Conservation (phyloP, 2,888 invertebrate species). For the Lochmaea crataegi region DNA sequence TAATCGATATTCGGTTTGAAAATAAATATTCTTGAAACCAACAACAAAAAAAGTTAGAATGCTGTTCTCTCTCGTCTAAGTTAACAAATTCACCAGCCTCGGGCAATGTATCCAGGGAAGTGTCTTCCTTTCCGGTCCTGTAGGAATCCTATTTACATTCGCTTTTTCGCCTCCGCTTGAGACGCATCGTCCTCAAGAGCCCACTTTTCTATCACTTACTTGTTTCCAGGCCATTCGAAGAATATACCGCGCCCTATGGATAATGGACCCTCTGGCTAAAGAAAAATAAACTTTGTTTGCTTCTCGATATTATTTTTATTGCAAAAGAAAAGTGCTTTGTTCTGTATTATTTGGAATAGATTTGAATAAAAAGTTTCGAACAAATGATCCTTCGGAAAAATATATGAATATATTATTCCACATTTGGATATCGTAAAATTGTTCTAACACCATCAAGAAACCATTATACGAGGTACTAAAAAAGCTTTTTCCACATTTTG, state of each 20-base stretch:
- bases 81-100: slow-evolving; percentile 49
- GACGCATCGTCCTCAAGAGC: slow-evolving; percentile 56
- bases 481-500: neutral
- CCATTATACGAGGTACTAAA: neutral
- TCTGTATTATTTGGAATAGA: slow-evolving; percentile 9
- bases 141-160: slow-evolving; percentile 57
- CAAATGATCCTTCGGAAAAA: neutral
- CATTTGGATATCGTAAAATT: too few species aligned
- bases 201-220: slow-evolving; percentile 59
- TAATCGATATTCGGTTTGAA: slow-evolving; percentile 11
- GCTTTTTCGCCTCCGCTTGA: slow-evolving; percentile 52
- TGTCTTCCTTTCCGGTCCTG: slow-evolving; percentile 35
- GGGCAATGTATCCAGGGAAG: slow-evolving; percentile 31
- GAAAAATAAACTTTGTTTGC: slow-evolving; percentile 47
- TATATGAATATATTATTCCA: neutral
- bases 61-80: slow-evolving; percentile 1
- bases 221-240: slow-evolving; percentile 56
- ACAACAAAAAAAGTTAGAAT: slow-evolving; percentile 1
- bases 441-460: too few species aligned
- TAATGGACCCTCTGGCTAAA: slow-evolving; percentile 52
- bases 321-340: slow-evolving; percentile 26
- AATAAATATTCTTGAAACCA: slow-evolving; percentile 9
- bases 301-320: slow-evolving; percentile 27
- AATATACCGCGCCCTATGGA: slow-evolving; percentile 54
- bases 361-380: slow-evolving; percentile 1